Conservation (phyloP, 2,888 invertebrate species). For the Eupithecia subfuscata region DNA sequence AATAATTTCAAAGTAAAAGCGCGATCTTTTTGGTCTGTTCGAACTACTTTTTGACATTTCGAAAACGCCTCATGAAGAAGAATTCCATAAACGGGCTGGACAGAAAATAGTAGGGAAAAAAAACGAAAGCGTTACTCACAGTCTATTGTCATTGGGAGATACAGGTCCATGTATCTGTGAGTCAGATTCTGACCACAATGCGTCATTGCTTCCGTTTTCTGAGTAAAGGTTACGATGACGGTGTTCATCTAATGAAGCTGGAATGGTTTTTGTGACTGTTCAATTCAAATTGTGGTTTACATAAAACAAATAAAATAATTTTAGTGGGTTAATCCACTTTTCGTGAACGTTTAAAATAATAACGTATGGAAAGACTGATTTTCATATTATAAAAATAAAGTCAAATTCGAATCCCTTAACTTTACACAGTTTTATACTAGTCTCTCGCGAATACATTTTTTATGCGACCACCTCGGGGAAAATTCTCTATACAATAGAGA, state of each 20-base stretch:
- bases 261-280: slow-evolving; percentile 34
- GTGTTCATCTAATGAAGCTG: slow-evolving; percentile 11
- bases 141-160: slow-evolving; percentile 30
- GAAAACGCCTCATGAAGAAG: neutral
- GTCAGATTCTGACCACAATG: slow-evolving; percentile 55
- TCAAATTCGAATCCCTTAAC: neutral
- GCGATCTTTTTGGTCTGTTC: neutral
- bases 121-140: slow-evolving; percentile 39
- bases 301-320: neutral
- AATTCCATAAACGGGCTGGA: neutral
- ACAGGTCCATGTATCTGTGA: slow-evolving; percentile 48
- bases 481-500: no score
- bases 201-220: slow-evolving; percentile 49
- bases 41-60: neutral
- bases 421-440: no score
- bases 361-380: neutral
- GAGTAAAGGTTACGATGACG: slow-evolving; percentile 48
- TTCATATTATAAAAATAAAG: neutral
- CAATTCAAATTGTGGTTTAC: slow-evolving; percentile 3
- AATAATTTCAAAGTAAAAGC: no score
- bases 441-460: no score
- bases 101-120: slow-evolving; percentile 14
- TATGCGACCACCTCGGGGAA: no score
- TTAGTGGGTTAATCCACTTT: neutral
- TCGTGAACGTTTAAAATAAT: neutral